A percentile compares a stretch with the other conserved stretches of the same genome.
phyloP scores from a whole-genome alignment of 2,113 vertebrate genomes.

The Oncorhynchus clarkii region DNA sequence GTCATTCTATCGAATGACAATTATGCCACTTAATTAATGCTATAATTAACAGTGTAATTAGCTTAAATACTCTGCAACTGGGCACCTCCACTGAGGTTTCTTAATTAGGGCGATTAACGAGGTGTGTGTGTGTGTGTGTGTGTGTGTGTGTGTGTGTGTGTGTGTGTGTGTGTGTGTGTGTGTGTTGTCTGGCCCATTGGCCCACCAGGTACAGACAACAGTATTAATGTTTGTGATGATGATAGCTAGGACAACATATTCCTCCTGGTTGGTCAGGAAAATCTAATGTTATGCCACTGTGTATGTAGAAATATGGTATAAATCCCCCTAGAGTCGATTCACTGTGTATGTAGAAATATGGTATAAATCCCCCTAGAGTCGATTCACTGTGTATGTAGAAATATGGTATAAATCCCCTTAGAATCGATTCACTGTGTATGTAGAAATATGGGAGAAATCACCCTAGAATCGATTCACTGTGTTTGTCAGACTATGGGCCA shows the following conservation, averaged over 20 bases:
- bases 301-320: background rate
- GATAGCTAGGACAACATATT: background rate
- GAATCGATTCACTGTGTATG: no score
- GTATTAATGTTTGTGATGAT: constrained; percentile 5
- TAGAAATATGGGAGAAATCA: no score
- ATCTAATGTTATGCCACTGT: background rate
- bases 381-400: background rate
- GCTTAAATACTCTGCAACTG: constrained; percentile 38
- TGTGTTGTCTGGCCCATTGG: constrained; percentile 13
- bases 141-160: background rate
- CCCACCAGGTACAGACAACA: background rate
- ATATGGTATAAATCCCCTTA: background rate
- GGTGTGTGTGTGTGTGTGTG: background rate
- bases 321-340: no score
- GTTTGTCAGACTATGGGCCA: no score
- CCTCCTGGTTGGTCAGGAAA: background rate
- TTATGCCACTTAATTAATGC: constrained; percentile 50
- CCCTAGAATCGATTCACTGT: no score
- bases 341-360: no score
- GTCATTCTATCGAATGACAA: constrained; percentile 36
- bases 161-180: background rate
- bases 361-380: no score
- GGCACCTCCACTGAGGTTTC: constrained; percentile 33
- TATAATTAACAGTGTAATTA: constrained; percentile 48
- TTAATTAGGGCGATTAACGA: constrained; percentile 44